Conservation (phyloP, 2,797 vertebrate genomes). For the Phrynocephalus forsythii region DNA sequence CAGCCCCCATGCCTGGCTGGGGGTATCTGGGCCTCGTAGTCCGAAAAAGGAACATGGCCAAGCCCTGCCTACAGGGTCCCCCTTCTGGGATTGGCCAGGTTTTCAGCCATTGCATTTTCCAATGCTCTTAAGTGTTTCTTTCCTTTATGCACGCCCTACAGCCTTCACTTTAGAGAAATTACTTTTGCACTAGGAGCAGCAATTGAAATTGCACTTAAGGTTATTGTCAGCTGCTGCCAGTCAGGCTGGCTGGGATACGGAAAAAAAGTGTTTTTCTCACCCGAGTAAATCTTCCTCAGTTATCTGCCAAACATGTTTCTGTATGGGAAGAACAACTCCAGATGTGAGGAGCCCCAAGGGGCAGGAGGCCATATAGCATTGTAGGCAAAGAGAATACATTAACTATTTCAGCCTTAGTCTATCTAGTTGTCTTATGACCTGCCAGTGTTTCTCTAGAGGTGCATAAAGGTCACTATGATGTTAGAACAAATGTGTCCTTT, state of each 20-base stretch:
- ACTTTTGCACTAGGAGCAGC: not conserved
- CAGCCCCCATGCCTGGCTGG: too few relatives aligned
- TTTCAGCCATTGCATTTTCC: not conserved
- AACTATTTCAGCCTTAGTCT: slow-evolving; percentile 23
- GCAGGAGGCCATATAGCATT: slow-evolving; percentile 14
- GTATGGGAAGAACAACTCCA: slow-evolving; percentile 38
- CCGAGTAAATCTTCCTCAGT: slow-evolving; percentile 66
- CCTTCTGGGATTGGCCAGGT: not conserved
- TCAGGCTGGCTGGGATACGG: slow-evolving; percentile 59
- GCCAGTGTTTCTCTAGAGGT: not conserved
- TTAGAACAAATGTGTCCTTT: not conserved
- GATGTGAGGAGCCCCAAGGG: slow-evolving; percentile 1
- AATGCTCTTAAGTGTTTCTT: not conserved
- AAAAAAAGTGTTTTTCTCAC: slow-evolving; percentile 55
- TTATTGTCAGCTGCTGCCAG: slow-evolving; percentile 58
- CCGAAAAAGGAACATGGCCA: too few relatives aligned
- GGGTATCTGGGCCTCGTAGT: too few relatives aligned
- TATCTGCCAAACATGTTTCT: slow-evolving; percentile 44
- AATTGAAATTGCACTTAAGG: slow-evolving; percentile 61
- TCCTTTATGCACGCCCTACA: slow-evolving; percentile 14
- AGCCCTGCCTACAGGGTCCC: too few relatives aligned
- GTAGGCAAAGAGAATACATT: slow-evolving; percentile 27
- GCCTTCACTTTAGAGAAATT: slow-evolving; percentile 18
- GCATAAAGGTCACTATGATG: not conserved
- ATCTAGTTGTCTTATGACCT: not conserved